Conservation (phyloP, 2,113 vertebrate species). For the Uropsilus gracilis region DNA sequence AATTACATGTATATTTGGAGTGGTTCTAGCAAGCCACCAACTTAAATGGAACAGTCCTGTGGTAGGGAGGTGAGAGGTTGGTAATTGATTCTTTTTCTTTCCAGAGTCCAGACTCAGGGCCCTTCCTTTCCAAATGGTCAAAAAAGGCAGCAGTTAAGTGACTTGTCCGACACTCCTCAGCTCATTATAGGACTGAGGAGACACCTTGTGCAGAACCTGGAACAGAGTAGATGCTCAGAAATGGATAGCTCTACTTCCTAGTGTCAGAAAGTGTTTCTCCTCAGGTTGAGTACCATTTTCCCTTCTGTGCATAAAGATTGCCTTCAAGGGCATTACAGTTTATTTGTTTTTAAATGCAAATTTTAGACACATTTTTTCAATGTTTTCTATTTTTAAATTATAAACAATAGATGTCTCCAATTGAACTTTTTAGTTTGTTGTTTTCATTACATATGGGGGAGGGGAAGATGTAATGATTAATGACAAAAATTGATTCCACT, state of each 20-base stretch:
- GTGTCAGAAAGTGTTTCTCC: background rate
- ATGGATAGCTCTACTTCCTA: background rate
- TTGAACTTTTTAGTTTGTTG: constrained; percentile 1
- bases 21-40: background rate
- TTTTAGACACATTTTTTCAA: background rate
- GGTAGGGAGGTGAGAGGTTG: background rate
- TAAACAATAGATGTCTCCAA: constrained; percentile 16
- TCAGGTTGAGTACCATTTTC: no score
- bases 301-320: background rate
- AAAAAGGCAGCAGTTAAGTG: background rate
- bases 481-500: constrained; percentile 47
- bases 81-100: background rate
- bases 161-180: background rate
- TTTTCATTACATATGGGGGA: background rate
- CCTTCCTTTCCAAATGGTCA: background rate
- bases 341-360: background rate
- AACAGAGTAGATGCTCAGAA: background rate
- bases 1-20: background rate
- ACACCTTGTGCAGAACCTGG: background rate
- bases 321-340: background rate
- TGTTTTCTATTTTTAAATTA: constrained; percentile 9
- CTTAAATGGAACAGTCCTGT: background rate
- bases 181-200: background rate
- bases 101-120: background rate
- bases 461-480: background rate